phyloP scores from a whole-genome alignment of 2,113 vertebrate species.

The Aythya baeri region DNA sequence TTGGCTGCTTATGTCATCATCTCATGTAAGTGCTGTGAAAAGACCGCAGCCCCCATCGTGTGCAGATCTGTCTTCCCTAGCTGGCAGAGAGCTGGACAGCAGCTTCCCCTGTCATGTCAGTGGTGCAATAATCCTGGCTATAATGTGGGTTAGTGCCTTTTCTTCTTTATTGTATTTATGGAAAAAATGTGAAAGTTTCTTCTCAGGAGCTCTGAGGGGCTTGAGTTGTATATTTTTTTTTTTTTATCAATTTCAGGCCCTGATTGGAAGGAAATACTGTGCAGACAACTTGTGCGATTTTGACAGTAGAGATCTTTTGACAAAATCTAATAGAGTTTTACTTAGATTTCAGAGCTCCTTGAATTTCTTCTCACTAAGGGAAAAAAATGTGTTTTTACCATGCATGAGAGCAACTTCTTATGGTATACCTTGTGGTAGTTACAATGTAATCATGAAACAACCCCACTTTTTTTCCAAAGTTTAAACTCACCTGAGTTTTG shows the following conservation, averaged over 20 bases:
- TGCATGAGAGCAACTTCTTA: neutral
- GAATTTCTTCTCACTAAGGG: neutral
- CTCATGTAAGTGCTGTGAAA: neutral
- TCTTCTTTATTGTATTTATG: slow-evolving; percentile 10
- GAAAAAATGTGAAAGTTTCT: slow-evolving; percentile 16
- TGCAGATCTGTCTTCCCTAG: neutral
- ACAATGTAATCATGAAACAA: neutral
- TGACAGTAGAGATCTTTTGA: neutral
- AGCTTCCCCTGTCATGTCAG: neutral
- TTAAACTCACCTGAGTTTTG: neutral
- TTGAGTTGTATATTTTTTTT: neutral
- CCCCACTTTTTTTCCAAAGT: neutral
- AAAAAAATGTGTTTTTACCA: neutral
- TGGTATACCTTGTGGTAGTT: neutral
- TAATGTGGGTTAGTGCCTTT: slow-evolving; percentile 43
- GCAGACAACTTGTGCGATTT: neutral
- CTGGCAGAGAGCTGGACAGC: neutral
- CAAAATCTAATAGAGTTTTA: neutral
- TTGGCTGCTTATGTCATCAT: neutral
- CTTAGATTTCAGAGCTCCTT: slow-evolving; percentile 10
- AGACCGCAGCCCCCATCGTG: neutral
- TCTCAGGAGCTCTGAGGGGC: neutral
- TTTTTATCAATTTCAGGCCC: neutral
- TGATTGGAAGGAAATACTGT: neutral
- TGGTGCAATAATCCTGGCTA: neutral